Percentiles rank a stretch among this genome's conserved stretches.
These are phyloP conservation scores for Saxicola maurus DNA, from an alignment of 2,797 vertebrate genomes.

Conservation along the genomic window DNA sequence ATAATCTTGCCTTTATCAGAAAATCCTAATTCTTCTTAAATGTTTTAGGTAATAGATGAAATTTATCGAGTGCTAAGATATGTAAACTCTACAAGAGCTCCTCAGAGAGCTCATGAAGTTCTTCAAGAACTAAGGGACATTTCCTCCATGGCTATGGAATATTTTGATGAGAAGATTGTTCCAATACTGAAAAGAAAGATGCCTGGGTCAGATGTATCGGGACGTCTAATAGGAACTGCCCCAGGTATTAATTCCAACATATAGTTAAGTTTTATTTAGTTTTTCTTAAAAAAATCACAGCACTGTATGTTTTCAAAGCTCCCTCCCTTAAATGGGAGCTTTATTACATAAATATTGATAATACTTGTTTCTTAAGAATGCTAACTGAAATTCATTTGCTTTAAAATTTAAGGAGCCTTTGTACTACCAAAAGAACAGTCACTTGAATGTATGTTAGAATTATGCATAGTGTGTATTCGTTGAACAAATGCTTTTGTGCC, in stretches of 20 bases:
- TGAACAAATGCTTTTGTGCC: slow-evolving; percentile 37
- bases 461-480: neutral
- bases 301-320: neutral
- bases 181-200: slow-evolving; percentile 97
- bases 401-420: slow-evolving; percentile 46
- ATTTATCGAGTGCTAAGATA: slow-evolving; percentile 97
- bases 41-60: slow-evolving; percentile 94
- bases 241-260: slow-evolving; percentile 78
- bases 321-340: neutral
- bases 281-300: slow-evolving; percentile 1
- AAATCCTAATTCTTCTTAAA: slow-evolving; percentile 54
- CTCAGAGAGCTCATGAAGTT: slow-evolving; percentile 96
- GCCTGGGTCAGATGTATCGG: slow-evolving; percentile 92
- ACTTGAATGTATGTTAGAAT: slow-evolving; percentile 24
- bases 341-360: slow-evolving; percentile 3
- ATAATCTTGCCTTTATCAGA: slow-evolving; percentile 31
- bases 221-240: slow-evolving; percentile 91
- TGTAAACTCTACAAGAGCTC: slow-evolving; percentile 95
- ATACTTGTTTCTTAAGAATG: slow-evolving; percentile 22
- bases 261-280: slow-evolving; percentile 18
- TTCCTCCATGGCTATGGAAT: slow-evolving; percentile 99
- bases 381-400: slow-evolving; percentile 19
- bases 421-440: slow-evolving; percentile 22
- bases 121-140: slow-evolving; percentile 96
- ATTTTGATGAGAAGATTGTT: slow-evolving; percentile 98